A percentile compares a stretch with the other conserved stretches of the same genome.
Evolutionary conservation across 2,797 vertebrate species (phyloP).

Genomic region (Forpus xanthops): DNA sequence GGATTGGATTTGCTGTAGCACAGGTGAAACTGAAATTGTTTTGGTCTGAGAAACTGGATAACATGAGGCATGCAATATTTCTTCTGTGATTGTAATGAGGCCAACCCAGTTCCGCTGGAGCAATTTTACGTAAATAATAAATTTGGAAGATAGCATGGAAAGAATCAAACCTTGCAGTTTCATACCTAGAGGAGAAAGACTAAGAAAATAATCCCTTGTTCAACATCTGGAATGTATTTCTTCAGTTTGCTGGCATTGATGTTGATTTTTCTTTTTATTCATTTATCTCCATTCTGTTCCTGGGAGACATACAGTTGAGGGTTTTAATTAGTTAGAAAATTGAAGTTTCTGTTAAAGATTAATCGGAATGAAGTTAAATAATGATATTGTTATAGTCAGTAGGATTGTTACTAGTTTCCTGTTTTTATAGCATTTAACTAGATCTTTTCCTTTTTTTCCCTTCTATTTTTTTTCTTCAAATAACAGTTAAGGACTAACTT

Average conservation of each 20-base stretch:
- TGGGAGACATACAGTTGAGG: neutral
- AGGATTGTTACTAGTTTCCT: neutral
- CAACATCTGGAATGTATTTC: constrained; percentile 47
- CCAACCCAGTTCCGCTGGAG: neutral
- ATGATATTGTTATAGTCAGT: neutral
- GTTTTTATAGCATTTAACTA: neutral
- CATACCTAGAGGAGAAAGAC: neutral
- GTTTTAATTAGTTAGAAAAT: constrained; percentile 40
- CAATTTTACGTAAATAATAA: neutral
- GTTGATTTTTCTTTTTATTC: neutral
- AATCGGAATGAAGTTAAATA: constrained; percentile 6
- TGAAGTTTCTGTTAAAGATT: constrained; percentile 3
- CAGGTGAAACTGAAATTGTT: neutral
- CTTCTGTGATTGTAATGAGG: neutral
- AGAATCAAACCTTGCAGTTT: neutral
- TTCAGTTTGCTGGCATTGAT: neutral
- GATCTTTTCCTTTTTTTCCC: neutral
- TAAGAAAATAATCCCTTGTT: neutral
- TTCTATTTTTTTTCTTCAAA: neutral
- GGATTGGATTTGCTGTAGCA: neutral
- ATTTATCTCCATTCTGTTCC: neutral
- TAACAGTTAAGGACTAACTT: neutral
- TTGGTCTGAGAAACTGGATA: neutral
- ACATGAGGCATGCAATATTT: neutral
- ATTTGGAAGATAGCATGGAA: constrained; percentile 20